phyloP scores from a whole-genome alignment of 2,113 vertebrate species.

The Forbesichthys papilliferus region DNA sequence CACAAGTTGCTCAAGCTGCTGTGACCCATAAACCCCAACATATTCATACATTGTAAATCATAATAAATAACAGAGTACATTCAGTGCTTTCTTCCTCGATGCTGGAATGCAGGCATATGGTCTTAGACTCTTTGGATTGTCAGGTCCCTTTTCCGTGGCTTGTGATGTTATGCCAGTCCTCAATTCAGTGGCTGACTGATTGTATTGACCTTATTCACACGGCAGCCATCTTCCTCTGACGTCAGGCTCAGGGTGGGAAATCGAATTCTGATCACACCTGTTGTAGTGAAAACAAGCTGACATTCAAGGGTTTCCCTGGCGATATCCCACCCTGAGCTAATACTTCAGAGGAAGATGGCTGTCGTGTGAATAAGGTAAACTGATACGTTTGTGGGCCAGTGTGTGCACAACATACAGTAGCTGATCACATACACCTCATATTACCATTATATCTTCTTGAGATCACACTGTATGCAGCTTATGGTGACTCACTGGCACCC shows the following conservation, averaged over 20 bases:
- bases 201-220: too few relatives aligned
- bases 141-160: constrained; percentile 32
- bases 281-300: too few relatives aligned
- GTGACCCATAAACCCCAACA: constrained; percentile 17
- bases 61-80: constrained; percentile 59
- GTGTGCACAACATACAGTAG: constrained; percentile 46
- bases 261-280: too few relatives aligned
- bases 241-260: too few relatives aligned
- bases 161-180: constrained; percentile 24
- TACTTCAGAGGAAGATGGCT: too few relatives aligned
- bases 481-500: constrained; percentile 17
- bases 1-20: constrained; percentile 20
- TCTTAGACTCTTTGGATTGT: constrained; percentile 2
- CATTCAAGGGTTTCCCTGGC: too few relatives aligned
- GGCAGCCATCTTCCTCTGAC: too few relatives aligned
- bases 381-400: constrained; percentile 27
- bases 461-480: constrained; percentile 1
- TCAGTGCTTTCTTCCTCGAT: constrained; percentile 62
- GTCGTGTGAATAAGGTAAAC: too few relatives aligned
- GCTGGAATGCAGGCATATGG: constrained; percentile 43
- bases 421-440: constrained; percentile 46
- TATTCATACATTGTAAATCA: constrained; percentile 41
- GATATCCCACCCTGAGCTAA: too few relatives aligned
- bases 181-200: constrained; percentile 26
- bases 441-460: not conserved